Base-by-base conservation (phyloP, 2,888 invertebrate genomes). In the Agonopterix subpropinquella region DNA sequence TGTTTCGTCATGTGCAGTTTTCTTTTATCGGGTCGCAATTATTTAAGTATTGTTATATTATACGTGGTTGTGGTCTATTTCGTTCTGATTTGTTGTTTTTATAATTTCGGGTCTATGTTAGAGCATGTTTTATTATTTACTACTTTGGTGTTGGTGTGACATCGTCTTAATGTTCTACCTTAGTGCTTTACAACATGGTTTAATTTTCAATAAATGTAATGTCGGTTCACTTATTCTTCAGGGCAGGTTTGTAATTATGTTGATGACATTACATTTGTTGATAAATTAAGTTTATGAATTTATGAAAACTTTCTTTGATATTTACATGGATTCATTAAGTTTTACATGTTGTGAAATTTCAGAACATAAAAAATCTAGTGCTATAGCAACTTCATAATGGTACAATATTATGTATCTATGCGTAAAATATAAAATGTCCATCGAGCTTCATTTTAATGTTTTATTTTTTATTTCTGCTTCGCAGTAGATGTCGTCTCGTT, bases 71-170 rank as follows among this genome's bases (percentile, higher is more conserved):
- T 53, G 54, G 63, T 49, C 59, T 60, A 28, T 28, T 56, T 54
- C 11, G 43, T 53, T 55, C 59, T 51, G 48, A 62, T 50, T 62
- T 55, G 50, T 50, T 51, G 53, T 41, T 54, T 50, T 44, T 55
- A 50, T 55, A 55, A 36, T 52, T 43, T 53, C 51, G 52, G 54
- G 54, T 60, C 57, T 51, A 45, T 61, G 56, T 59, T 69, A 61
- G 61, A 61, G 80, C 80, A 80, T 79, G 79, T 61, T 63, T 58
- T 47, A 43, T 57, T 42, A 41, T 39, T 54, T 62, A 54, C 64
- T 62, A 64, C 69, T 58, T 50, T 76, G 85, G 87, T 86, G 85
- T 84, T 87, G 87, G 87, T 83, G 75, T 86, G 87, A 83, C 86
- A 84, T 85, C 77, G 83, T 77, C 66, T 45, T 47, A 35, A 41